Evolutionary conservation across 2,113 vertebrate genomes (phyloP).

Genomic region (Pheucticus melanocephalus): DNA sequence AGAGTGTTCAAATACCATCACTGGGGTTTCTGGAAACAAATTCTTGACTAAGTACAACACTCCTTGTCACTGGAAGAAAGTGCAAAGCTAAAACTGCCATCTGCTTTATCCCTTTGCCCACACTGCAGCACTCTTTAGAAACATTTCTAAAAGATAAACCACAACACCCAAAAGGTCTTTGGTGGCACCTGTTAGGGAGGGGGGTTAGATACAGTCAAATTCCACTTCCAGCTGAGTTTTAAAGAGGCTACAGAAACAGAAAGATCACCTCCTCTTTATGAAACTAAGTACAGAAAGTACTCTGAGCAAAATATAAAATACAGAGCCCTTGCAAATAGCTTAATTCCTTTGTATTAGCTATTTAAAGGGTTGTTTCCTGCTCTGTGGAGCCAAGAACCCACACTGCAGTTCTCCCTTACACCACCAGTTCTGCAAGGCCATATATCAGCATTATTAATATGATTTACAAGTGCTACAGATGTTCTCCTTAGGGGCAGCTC

Average conservation of each 20-base stretch:
- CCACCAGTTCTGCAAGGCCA: not conserved
- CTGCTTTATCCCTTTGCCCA: not conserved
- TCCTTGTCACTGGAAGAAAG: not conserved
- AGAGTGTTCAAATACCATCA: not conserved
- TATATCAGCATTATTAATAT: not conserved
- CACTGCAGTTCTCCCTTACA: not conserved
- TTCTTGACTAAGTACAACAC: not conserved
- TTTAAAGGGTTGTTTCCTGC: not conserved
- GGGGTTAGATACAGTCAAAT: not conserved
- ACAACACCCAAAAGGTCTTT: not conserved
- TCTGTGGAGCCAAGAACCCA: not conserved
- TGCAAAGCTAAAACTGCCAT: not conserved
- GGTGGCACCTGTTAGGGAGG: not conserved
- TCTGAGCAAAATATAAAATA: not conserved
- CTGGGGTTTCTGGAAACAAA: not conserved
- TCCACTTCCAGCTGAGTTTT: not conserved
- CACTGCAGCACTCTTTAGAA: not conserved
- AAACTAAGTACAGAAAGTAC: not conserved
- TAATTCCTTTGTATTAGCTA: not conserved
- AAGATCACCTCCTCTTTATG: not conserved
- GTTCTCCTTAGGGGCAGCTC: not conserved
- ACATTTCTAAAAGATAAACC: not conserved
- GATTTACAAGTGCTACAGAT: not conserved
- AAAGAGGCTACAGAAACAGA: not conserved
- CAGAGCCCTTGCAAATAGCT: not conserved